A percentile compares a stretch with the other conserved stretches of the same genome.
Conservation (phyloP, 2,888 invertebrate species). For the Habroteleia sp. region DNA sequence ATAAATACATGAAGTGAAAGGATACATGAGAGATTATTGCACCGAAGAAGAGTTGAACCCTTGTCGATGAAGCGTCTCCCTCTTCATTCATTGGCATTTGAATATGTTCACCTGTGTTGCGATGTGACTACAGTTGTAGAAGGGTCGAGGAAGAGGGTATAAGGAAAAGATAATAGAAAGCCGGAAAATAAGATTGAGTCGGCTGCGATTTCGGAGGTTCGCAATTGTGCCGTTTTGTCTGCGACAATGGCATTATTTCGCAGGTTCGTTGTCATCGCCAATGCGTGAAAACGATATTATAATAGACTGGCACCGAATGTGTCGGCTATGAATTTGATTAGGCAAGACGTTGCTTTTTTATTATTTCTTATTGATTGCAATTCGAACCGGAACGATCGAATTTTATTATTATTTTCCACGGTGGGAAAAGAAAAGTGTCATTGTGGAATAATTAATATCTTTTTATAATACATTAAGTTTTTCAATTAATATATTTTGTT, state of each 20-base stretch:
- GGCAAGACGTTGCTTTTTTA: conserved; percentile 6
- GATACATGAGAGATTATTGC: conserved; percentile 64
- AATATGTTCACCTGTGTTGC: conserved; percentile 78
- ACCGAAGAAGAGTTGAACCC: conserved; percentile 64
- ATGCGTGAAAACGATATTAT: conserved; percentile 59
- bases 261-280: conserved; percentile 60
- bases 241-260: conserved; percentile 56
- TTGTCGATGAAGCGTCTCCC: conserved; percentile 71
- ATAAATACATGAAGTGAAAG: conserved; percentile 58
- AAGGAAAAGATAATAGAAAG: conserved; percentile 59
- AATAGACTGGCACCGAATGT: conserved; percentile 25
- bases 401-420: no score
- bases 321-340: conserved; percentile 49
- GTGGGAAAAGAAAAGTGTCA: no score
- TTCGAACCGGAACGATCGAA: neutral
- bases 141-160: conserved; percentile 59
- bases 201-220: conserved; percentile 48
- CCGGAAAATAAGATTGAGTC: conserved; percentile 64
- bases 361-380: conserved; percentile 8
- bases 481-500: no score
- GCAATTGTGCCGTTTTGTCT: conserved; percentile 51
- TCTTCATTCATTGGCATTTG: conserved; percentile 75
- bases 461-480: no score
- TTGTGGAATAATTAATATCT: no score
- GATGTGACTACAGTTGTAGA: conserved; percentile 36